Evolutionary conservation across 2,888 invertebrate species (phyloP).

Genomic region (Ectemnius lituratus): DNA sequence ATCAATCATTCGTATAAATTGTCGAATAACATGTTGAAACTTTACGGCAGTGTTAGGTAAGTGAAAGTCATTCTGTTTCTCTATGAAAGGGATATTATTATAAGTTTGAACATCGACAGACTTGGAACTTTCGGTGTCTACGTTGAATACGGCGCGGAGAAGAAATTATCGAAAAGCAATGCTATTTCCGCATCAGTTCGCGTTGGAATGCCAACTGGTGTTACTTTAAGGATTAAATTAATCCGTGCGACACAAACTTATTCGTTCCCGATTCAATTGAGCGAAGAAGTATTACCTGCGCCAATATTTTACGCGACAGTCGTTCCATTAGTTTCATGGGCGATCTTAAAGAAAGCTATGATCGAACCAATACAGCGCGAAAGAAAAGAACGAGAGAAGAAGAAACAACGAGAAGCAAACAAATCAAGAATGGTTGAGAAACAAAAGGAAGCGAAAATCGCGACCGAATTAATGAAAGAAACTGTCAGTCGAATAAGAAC

Average conservation of each 20-base stretch:
- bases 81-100: too few species aligned
- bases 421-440: constrained; percentile 87
- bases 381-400: constrained; percentile 88
- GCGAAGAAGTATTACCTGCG: constrained; percentile 93
- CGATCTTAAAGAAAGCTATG: constrained; percentile 89
- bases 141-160: constrained; percentile 95
- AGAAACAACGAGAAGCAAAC: constrained; percentile 90
- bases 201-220: constrained; percentile 92
- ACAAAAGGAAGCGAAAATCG: constrained; percentile 90
- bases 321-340: constrained; percentile 90
- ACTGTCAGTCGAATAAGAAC: constrained; percentile 90
- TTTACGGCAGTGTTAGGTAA: constrained; percentile 89
- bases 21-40: constrained; percentile 87
- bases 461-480: constrained; percentile 93
- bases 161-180: constrained; percentile 94
- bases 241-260: constrained; percentile 92
- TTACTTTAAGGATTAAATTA: constrained; percentile 91
- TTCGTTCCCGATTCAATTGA: constrained; percentile 92
- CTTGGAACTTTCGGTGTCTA: constrained; percentile 92
- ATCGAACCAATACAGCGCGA: constrained; percentile 91
- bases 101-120: constrained; percentile 80
- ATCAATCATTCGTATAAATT: constrained; percentile 89
- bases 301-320: constrained; percentile 96
- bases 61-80: constrained; percentile 73
- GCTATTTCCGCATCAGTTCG: constrained; percentile 91